phyloP scores from a whole-genome alignment of 2,113 vertebrate genomes.

The Channa maculata region DNA sequence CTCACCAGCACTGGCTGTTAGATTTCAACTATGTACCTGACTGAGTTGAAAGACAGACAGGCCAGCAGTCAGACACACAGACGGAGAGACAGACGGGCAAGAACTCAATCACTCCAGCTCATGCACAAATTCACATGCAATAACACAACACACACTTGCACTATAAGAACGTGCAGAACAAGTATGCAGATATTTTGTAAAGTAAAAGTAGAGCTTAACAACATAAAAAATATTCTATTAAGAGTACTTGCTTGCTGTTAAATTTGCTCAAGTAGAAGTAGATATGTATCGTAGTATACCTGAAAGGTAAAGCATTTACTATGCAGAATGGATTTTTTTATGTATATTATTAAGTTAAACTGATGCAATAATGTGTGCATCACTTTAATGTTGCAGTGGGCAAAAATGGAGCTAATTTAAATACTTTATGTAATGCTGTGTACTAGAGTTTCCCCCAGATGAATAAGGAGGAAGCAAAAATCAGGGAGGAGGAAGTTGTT shows the following conservation, averaged over 20 bases:
- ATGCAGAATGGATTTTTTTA: neutral
- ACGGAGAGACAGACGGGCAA: conserved; percentile 19
- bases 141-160: neutral
- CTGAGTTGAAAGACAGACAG: conserved; percentile 38
- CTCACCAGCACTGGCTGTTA: conserved; percentile 51
- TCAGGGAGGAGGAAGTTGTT: neutral
- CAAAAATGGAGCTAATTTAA: neutral
- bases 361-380: neutral
- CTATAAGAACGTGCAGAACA: neutral
- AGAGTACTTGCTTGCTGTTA: no score
- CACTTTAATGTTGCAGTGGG: neutral
- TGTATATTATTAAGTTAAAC: neutral
- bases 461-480: no score
- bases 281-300: neutral
- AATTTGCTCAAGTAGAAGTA: neutral
- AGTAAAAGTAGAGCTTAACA: neutral
- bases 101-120: neutral
- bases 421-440: neutral
- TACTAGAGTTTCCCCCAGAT: neutral
- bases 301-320: neutral
- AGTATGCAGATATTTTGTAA: no score
- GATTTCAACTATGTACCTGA: conserved; percentile 49
- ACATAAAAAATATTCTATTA: neutral
- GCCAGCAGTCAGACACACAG: neutral
- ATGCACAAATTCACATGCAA: conserved; percentile 15